A percentile compares a stretch with the other conserved stretches of the same genome.
Conservation (phyloP, 2,113 vertebrate species). For the crab-eating macaque (Macaca fascicularis) region T2T-MFA8v1.1 NC_088388.1:92817001-92817500, state of each 20-base stretch:
- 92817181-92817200: background rate
- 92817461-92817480: background rate
- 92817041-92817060: background rate
- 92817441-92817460: background rate
- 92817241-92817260: background rate
- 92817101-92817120: background rate
- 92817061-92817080: background rate
- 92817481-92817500: background rate
- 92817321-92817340: background rate
- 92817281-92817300: background rate
- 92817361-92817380: background rate
- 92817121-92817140: background rate
- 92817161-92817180: background rate
- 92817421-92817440: background rate
- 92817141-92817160: background rate
- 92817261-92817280: background rate
- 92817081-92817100: background rate
- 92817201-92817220: background rate
- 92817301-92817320: background rate
- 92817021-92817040: background rate
- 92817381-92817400: background rate
- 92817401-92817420: background rate
- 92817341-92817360: background rate
- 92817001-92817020: background rate
- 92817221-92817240: background rate